Conservation (phyloP, 2,797 vertebrate species). For the Tachyglossus aculeatus region DNA sequence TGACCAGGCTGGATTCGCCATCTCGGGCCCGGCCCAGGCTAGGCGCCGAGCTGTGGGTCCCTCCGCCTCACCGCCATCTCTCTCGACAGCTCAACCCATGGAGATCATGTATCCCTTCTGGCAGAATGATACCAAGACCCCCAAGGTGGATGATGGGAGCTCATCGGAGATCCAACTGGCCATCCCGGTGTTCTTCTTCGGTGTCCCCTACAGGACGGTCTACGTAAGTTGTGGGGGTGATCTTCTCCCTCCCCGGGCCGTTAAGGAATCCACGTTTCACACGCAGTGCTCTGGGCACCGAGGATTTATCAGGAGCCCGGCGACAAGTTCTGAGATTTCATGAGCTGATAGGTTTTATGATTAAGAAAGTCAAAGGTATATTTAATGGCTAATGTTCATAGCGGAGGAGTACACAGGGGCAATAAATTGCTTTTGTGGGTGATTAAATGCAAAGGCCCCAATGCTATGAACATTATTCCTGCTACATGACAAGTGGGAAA, state of each 20-base stretch:
- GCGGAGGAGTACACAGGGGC: conserved; percentile 66
- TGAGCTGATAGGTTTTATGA: conserved; percentile 75
- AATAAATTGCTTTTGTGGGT: conserved; percentile 70
- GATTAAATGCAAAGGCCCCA: conserved; percentile 69
- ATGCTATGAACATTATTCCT: conserved; percentile 57
- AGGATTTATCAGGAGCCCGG: conserved; percentile 65
- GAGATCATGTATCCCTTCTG: conserved; percentile 92
- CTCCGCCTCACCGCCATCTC: conserved; percentile 25
- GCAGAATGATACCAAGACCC: conserved; percentile 90
- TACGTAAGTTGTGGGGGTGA: conserved; percentile 82
- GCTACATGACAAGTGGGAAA: conserved; percentile 53
- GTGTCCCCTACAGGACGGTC: conserved; percentile 85
- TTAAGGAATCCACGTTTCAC: conserved; percentile 58
- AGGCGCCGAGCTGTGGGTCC: too few relatives aligned
- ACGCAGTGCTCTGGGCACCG: not conserved
- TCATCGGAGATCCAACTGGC: conserved; percentile 88
- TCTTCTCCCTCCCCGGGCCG: conserved; percentile 21
- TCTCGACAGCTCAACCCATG: conserved; percentile 78
- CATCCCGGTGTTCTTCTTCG: conserved; percentile 89
- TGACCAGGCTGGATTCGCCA: too few relatives aligned
- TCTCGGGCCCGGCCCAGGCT: too few relatives aligned
- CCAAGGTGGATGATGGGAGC: conserved; percentile 98
- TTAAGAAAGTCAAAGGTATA: conserved; percentile 76
- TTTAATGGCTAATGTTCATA: conserved; percentile 74
- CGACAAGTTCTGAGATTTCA: conserved; percentile 71